These are phyloP conservation scores for Passer domesticus DNA, from an alignment of 2,113 vertebrate genomes.

Conservation along the genomic window DNA sequence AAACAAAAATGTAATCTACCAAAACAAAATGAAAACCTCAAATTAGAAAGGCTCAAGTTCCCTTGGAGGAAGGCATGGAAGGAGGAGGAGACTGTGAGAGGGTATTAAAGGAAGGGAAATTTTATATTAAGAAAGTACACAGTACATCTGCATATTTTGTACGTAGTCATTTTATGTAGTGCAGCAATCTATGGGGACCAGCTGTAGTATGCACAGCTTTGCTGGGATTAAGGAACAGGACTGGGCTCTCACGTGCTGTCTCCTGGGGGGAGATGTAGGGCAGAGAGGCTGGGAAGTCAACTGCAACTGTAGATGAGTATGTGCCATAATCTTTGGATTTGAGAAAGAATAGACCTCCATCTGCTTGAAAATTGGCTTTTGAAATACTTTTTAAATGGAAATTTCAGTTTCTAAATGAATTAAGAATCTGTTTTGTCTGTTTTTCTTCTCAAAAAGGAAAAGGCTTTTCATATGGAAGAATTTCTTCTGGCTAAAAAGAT, in stretches of 20 bases:
- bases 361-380: slow-evolving; percentile 14
- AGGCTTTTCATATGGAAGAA: neutral
- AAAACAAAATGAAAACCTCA: slow-evolving; percentile 45
- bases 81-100: neutral
- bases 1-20: slow-evolving; percentile 31
- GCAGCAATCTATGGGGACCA: neutral
- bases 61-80: neutral
- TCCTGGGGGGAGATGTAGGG: neutral
- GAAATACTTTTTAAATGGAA: slow-evolving; percentile 41
- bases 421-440: neutral
- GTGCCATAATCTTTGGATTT: neutral
- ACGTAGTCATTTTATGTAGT: neutral
- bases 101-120: neutral
- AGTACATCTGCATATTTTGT: neutral
- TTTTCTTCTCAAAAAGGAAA: neutral
- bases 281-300: neutral
- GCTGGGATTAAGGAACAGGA: neutral
- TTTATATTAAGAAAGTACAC: neutral
- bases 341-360: slow-evolving; percentile 1
- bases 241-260: neutral
- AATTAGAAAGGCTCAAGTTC: slow-evolving; percentile 20
- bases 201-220: neutral
- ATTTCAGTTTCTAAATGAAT: slow-evolving; percentile 29
- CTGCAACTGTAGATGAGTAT: neutral
- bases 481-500: neutral